These are phyloP conservation scores for Dendrolimus punctatus DNA, from an alignment of 1,140 invertebrate species.

Conservation along the genomic window DNA sequence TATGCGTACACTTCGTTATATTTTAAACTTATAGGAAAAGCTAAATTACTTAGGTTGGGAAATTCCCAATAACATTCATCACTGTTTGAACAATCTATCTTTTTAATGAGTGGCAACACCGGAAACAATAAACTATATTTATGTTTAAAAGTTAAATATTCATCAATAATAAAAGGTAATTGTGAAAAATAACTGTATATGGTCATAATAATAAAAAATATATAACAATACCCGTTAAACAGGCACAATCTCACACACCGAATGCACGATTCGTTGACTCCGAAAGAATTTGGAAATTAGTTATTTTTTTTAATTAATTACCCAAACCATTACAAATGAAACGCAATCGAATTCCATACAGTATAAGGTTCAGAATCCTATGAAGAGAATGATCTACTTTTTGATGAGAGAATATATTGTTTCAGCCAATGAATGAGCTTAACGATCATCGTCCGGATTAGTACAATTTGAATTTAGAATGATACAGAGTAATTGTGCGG, in stretches of 20 bases:
- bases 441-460: slow-evolving; percentile 53
- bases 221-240: slow-evolving; percentile 16
- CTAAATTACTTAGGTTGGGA: too few relatives aligned
- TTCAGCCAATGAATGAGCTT: slow-evolving; percentile 49
- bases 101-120: background rate
- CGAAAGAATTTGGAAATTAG: slow-evolving; percentile 51
- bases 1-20: too few relatives aligned
- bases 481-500: slow-evolving; percentile 29
- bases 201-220: slow-evolving; percentile 20
- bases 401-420: slow-evolving; percentile 58
- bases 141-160: slow-evolving; percentile 7
- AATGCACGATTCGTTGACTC: slow-evolving; percentile 32
- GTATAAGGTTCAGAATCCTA: slow-evolving; percentile 22
- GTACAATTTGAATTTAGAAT: slow-evolving; percentile 58
- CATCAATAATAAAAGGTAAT: slow-evolving; percentile 21
- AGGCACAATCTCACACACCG: slow-evolving; percentile 18
- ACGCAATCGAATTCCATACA: slow-evolving; percentile 14
- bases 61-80: too few relatives aligned
- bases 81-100: too few relatives aligned
- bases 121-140: background rate
- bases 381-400: slow-evolving; percentile 18
- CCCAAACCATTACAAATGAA: slow-evolving; percentile 34
- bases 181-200: slow-evolving; percentile 17
- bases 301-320: slow-evolving; percentile 65
- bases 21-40: too few relatives aligned